These are phyloP conservation scores for Lutra lutra DNA, from an alignment of 2,797 vertebrate species.

Conservation along the genomic window DNA sequence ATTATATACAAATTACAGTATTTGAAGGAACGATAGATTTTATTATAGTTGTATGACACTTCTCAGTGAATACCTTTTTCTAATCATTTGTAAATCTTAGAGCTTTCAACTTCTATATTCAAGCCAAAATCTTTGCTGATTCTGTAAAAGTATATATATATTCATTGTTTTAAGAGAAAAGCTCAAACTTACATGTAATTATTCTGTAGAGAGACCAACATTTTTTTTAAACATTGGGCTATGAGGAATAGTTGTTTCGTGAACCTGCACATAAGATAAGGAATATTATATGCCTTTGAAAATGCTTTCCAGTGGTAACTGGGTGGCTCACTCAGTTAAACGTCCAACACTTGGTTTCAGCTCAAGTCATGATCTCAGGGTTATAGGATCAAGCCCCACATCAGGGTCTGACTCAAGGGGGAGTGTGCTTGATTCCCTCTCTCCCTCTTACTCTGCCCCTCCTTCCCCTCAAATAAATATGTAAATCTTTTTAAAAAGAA, in stretches of 20 bases:
- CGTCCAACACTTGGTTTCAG: neutral
- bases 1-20: neutral
- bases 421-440: neutral
- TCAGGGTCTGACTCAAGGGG: neutral
- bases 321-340: neutral
- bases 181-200: neutral
- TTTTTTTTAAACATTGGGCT: neutral
- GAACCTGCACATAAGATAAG: neutral
- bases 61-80: slow-evolving; percentile 1
- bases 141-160: neutral
- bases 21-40: neutral
- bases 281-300: slow-evolving; percentile 30
- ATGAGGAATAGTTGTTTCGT: neutral
- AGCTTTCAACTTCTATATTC: neutral
- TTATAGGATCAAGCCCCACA: fast-evolving
- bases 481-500: neutral
- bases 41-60: neutral
- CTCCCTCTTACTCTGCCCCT: neutral
- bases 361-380: neutral
- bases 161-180: neutral
- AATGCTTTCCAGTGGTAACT: neutral
- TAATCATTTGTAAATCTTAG: slow-evolving; percentile 1
- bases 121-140: neutral
- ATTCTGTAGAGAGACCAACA: neutral
- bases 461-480: neutral